Evolutionary conservation across 2,888 invertebrate genomes (phyloP), one percentile per base, ranked within the genome.

Genomic region (Odontothrips loti): DNA sequence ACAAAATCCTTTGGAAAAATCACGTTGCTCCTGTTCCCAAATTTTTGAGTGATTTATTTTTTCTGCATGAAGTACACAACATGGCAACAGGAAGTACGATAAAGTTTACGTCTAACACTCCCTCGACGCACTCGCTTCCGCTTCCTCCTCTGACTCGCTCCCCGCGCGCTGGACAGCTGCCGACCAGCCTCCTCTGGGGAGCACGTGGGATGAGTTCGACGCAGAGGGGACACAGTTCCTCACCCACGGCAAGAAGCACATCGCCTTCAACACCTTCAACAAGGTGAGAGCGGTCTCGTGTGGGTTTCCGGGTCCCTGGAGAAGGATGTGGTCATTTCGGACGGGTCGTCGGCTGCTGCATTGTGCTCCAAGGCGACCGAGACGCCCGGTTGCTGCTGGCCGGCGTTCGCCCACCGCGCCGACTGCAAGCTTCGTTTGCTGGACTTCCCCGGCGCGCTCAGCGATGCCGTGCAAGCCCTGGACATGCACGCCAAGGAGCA

Each of bases 381-480:
- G 23, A 23, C 68, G 68, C 27, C 68, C 23, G 68, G 68, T 0
- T 75, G 68, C 68, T 23, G 68, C 27, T 75, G 68, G 68, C 27
- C 23, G 6, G 68, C 27, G 27, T 27, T 27, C 68, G 68, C 68
- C 68, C 23, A 75, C 68, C 68, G 68, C 23, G 68, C 68, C 27
- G 68, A 75, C 68, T 75, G 68, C 68, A 75, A 10, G 27, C 68
- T 75, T 11, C 68, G 68, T 10, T 10, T 75, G 68, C 68, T 75
- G 68, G 68, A 75, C 68, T 75, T 75, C 68, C 23, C 27, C 68
- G 68, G 68, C 68, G 68, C 68, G 68, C 68, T 75, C 23, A 27
- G 27, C 23, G 68, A 75, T 12, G 68, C 68, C 23, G 27, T 75
- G 23, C 68, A 27, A 10, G 68, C 68, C 27, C 12, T 23, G 23